Evolutionary conservation across 2,797 vertebrate species (phyloP).

Genomic region (Lerista edwardsae): DNA sequence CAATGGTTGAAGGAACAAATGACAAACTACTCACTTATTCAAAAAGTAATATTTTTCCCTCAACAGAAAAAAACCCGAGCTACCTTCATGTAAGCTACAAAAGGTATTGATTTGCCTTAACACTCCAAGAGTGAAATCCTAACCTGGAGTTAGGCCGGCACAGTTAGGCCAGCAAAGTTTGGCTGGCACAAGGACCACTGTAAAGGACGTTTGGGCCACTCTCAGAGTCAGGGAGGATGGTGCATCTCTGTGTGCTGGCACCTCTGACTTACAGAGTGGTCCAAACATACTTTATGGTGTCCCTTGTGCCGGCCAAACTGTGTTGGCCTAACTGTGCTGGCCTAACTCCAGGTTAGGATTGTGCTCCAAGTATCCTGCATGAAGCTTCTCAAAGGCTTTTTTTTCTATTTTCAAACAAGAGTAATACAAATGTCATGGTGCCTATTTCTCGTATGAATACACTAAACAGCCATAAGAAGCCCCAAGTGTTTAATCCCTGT

Average conservation of each 20-base stretch:
- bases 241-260: too few species aligned
- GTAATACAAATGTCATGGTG: conserved; percentile 61
- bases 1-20: background rate
- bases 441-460: conserved; percentile 64
- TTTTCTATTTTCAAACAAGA: conserved; percentile 15
- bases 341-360: too few species aligned
- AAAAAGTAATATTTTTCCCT: conserved; percentile 19
- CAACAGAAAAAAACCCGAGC: background rate
- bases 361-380: conserved; percentile 24
- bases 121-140: background rate
- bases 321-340: too few species aligned
- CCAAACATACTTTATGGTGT: too few species aligned
- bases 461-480: conserved; percentile 66
- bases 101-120: conserved; percentile 17
- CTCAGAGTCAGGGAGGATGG: too few species aligned
- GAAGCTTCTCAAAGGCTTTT: conserved; percentile 43
- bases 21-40: background rate
- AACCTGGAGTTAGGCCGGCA: too few species aligned
- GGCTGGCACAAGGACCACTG: too few species aligned
- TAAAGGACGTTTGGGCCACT: too few species aligned
- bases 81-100: conserved; percentile 17
- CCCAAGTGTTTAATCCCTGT: conserved; percentile 72
- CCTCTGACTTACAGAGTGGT: too few species aligned
- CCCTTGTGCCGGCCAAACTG: too few species aligned
- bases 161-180: too few species aligned